Evolutionary conservation across 1,140 invertebrate species (phyloP).

Genomic region (Drosophila quadrilineata): DNA sequence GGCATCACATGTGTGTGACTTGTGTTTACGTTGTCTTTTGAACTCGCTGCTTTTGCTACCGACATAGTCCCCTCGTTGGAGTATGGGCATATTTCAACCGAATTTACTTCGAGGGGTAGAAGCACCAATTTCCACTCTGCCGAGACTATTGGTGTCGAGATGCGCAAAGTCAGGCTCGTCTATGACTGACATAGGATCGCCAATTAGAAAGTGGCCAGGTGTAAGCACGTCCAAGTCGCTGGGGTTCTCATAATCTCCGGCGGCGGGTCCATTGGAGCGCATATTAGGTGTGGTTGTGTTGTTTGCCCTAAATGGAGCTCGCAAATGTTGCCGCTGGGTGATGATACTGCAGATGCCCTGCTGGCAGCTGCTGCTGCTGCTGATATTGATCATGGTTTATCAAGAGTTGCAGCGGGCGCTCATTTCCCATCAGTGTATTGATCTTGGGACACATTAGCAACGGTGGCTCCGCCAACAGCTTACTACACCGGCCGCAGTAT

Average conservation of each 20-base stretch:
- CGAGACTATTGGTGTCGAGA: too few species aligned
- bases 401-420: constrained; percentile 58
- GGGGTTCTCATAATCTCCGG: constrained; percentile 67
- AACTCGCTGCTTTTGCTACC: too few species aligned
- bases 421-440: constrained; percentile 76
- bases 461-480: constrained; percentile 65
- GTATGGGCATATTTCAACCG: too few species aligned
- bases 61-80: too few species aligned
- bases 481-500: constrained; percentile 56
- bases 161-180: too few species aligned
- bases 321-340: constrained; percentile 38
- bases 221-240: too few species aligned
- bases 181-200: too few species aligned
- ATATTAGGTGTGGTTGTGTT: constrained; percentile 62
- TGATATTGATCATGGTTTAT: constrained; percentile 35
- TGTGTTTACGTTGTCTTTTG: too few species aligned
- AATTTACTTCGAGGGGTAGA: too few species aligned
- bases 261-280: constrained; percentile 48
- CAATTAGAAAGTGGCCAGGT: too few species aligned
- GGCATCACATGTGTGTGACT: too few species aligned
- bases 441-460: constrained; percentile 80
- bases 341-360: constrained; percentile 19
- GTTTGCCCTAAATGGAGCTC: constrained; percentile 40
- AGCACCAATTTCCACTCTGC: too few species aligned
- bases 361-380: constrained; percentile 33